phyloP scores from a whole-genome alignment of 2,888 invertebrate genomes.

The Drosophila pegasa region DNA sequence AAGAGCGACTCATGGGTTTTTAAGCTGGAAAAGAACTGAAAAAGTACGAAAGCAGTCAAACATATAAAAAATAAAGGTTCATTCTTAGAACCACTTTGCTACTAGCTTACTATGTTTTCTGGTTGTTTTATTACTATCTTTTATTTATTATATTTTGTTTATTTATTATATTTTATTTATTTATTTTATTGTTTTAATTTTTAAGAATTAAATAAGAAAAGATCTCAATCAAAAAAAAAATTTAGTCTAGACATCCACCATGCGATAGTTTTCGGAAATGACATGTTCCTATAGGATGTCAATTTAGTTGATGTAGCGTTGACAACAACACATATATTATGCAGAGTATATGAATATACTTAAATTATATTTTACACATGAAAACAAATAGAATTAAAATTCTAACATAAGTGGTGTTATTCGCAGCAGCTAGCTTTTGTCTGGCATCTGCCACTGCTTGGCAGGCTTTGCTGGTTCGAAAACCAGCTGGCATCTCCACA shows the following conservation, averaged over 20 bases:
- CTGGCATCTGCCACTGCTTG: background rate
- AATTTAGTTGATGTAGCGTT: background rate
- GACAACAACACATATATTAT: background rate
- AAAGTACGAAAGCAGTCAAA: too few species aligned
- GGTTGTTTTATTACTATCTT: too few species aligned
- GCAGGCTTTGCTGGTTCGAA: background rate
- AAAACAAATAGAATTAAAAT: background rate
- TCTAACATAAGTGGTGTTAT: too few species aligned
- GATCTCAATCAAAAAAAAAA: background rate
- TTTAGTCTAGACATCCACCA: background rate
- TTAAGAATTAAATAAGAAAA: too few species aligned
- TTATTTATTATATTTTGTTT: too few species aligned
- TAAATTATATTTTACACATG: background rate
- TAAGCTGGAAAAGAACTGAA: too few species aligned
- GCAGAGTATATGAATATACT: background rate
- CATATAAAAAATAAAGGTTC: too few species aligned
- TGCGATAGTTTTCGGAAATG: background rate
- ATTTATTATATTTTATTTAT: background rate
- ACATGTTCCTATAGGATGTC: background rate
- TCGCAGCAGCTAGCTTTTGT: background rate
- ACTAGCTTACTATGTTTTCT: too few species aligned
- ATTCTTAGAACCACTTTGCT: too few species aligned
- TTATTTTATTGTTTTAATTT: too few species aligned
- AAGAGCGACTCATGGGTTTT: too few species aligned
- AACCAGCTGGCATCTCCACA: background rate